Percentiles rank a stretch among this genome's conserved stretches.
These are phyloP conservation scores for Campoplex capitator DNA, from an alignment of 2,888 invertebrate genomes.

Conservation along the genomic window DNA sequence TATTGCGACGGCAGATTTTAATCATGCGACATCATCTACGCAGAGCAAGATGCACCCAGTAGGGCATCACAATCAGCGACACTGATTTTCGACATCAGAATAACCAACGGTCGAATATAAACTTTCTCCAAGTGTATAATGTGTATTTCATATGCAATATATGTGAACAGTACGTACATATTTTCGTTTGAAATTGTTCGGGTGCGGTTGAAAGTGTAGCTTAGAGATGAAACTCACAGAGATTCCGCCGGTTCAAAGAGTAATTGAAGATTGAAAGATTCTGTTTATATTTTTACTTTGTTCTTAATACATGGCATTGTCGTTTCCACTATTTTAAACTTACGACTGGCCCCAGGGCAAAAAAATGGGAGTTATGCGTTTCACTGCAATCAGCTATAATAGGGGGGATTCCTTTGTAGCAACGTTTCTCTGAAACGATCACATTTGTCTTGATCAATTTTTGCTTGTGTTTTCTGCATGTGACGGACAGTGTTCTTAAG, in stretches of 20 bases:
- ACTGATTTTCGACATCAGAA: conserved; percentile 70
- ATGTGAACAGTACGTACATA: not conserved
- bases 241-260: not conserved
- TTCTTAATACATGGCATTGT: not conserved
- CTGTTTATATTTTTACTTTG: not conserved
- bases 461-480: no score
- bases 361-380: no score
- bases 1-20: conserved; percentile 78
- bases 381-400: no score
- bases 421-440: no score
- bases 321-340: no score
- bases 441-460: no score
- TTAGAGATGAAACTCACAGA: not conserved
- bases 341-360: no score
- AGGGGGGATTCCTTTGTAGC: no score
- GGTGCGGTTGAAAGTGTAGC: not conserved
- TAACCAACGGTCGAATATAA: conserved; percentile 44
- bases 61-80: conserved; percentile 68
- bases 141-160: conserved; percentile 6
- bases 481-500: no score
- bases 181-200: not conserved
- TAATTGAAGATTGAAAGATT: not conserved
- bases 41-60: conserved; percentile 60
- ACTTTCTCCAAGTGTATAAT: not conserved
- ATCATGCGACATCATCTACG: conserved; percentile 73